Evolutionary conservation across 2,888 invertebrate species (phyloP), one percentile per base, ranked within the genome.

Genomic region (Lacanobia wlatinum): DNA sequence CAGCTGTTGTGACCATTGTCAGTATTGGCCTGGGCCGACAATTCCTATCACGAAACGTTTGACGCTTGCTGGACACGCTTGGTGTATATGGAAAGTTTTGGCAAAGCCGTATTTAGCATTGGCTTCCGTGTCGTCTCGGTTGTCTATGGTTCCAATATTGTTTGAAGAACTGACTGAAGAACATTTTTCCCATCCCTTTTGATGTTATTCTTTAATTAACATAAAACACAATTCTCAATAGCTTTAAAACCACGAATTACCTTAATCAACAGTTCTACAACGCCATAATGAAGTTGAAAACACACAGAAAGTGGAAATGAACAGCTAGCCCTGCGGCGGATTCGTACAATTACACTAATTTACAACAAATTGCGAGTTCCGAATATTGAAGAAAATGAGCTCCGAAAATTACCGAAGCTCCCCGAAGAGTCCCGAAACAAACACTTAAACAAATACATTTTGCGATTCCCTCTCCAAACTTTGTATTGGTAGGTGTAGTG

Each of bases 281-380:
- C 9, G 40, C 43, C 59, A 40, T 76, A 79, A 79, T 76, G 63
- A 70, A 75, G 72, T 74, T 73, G 60, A 38, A 62, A 68, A 74
- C 56, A 76, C 64, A 66, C 62, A 73, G 60, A 58, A 66, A 75
- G 52, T 68, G 56, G 23, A 18, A 72, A 67, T 73, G 74, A 84
- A 62, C 80, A 77, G 48, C 68, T 55, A 40, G n/a, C 60, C 69
- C 46, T 50, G 9, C 55, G 70, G 58, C 69, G 52, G 56, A 70
- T 66, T 59, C 71, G 38, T 64, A 83, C 73, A 85, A 83, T 85
- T 79, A 79, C 63, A 72, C 84, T 81, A 83, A 85, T 83, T 85
- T 70, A 64, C 73, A 79, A 62, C 77, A 72, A 85, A 83, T 81
- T 85, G 74, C 50, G 70, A 73, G 76, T 61, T 65, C 63, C 63